A percentile compares a stretch with the other conserved stretches of the same genome.
Evolutionary conservation across 2,797 vertebrate species (phyloP).

Genomic region (Melanotaenia trifasciata): DNA sequence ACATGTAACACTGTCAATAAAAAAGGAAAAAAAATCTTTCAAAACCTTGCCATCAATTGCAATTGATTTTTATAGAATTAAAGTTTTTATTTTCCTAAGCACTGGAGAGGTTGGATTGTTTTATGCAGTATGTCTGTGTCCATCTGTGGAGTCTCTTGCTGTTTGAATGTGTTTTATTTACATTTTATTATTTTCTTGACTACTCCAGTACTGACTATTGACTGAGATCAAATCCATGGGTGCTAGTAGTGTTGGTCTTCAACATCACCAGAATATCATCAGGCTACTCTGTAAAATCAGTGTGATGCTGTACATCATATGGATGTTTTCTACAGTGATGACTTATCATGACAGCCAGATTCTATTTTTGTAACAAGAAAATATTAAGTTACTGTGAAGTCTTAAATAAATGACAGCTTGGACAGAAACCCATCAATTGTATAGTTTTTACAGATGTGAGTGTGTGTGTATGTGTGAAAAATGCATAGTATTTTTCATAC

Average conservation of each 20-base stretch:
- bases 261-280: conserved; percentile 34
- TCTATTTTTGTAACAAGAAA: conserved; percentile 85
- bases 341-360: conserved; percentile 78
- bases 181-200: conserved; percentile 63
- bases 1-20: conserved; percentile 69
- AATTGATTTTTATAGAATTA: conserved; percentile 66
- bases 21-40: conserved; percentile 46
- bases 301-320: conserved; percentile 82
- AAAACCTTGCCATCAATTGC: conserved; percentile 57
- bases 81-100: conserved; percentile 61
- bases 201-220: conserved; percentile 51
- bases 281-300: conserved; percentile 71
- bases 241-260: conserved; percentile 76
- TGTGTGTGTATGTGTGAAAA: conserved; percentile 18
- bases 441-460: conserved; percentile 50
- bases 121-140: conserved; percentile 68
- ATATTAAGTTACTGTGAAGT: conserved; percentile 83
- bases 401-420: conserved; percentile 85
- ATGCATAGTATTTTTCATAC: neutral
- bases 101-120: conserved; percentile 64
- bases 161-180: conserved; percentile 72
- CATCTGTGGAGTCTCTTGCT: conserved; percentile 72
- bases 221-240: conserved; percentile 64
- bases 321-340: conserved; percentile 83
- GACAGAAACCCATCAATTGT: conserved; percentile 70